Evolutionary conservation across 1,140 invertebrate genomes (phyloP), one percentile per base, ranked within the genome.

Genomic region (Chlorops oryzae): DNA sequence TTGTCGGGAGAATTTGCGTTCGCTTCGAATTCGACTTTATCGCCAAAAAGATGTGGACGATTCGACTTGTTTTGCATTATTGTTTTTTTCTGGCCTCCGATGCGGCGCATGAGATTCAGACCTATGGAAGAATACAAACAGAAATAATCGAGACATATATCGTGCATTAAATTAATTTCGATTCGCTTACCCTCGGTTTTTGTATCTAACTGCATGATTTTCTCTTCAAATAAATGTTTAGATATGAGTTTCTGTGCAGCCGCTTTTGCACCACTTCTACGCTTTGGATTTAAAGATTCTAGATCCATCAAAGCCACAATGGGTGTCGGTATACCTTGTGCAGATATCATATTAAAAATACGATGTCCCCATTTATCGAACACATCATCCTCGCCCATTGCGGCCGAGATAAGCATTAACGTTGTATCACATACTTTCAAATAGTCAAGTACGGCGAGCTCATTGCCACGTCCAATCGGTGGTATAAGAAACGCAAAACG

Each of bases 401-500:
- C 65, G 9, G 83, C 81, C 21, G 84, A 84, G 59, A 83, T 77
- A 3, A 93, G 61, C 69, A 92, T 84, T 18, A 96, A 50, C 13
- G 88, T 78, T 13, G 85, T 87, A 65, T 93, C 90, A 35, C 86
- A 84, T 21, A 91, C 79, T 79, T 95, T 96, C 0, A 86, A 74
- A 38, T 84, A 78, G 80, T 97, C 93, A 41, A 96, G 70, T 2
- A 85, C 75, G 40, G 81, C 80, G 62, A 88, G 80, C 28, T 90
- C 74, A 75, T 93, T 83, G 46, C 79, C 77, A 43, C 78, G 70
- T 32, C 79, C 76, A 38, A 77, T 66, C 43, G 83, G 78, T 34
- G 90, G 85, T 12, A 81, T 75, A 27, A 92, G 70, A 57, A 96
- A 83, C 1, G 86, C 82, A 69, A 90, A 91, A 15, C 87, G 75